Evolutionary conservation across 2,888 invertebrate genomes (phyloP), one percentile per base, ranked within the genome.

Genomic region (Caenorhabditis sp.): DNA sequence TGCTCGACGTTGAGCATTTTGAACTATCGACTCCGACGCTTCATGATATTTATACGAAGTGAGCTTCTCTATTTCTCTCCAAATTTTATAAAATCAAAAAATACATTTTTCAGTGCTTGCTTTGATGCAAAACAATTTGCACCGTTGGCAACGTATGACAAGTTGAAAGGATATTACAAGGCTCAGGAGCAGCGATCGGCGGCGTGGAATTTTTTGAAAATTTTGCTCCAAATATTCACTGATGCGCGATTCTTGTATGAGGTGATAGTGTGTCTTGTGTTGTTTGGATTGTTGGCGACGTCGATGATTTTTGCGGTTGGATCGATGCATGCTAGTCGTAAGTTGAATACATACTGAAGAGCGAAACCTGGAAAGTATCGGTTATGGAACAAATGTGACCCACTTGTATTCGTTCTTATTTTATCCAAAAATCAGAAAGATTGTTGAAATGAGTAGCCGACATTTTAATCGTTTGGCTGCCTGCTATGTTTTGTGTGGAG

Each of bases 11-110:
- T 25, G 61, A 59, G 8, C 62, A 59, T 12, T 66, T 31, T 36
- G 70, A 70, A n/a, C 12, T 70, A n/a, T 38, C 54, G 23, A 58
- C 38, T 17, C 66, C 66, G 14, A 65, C 49, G 26, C 26, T 70
- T 31, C 65, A 66, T n/a, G 70, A 70, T 54, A 27, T 70, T 31
- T 70, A 70, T 23, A 31, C 65, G n/a, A 70, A 70, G 70, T 70
- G 17, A 21, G 50, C 23, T 23, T 17, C 4, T 12, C 10, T 20
- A 8, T 2, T 27, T n/a, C 8, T 25, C 23, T 27, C 20, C 52
- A 27, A 31, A 31, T 4, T 25, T 23, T 8, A 36, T 36, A 8
- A 36, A 36, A 5, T 36, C 56, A 20, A 20, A 25, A 23, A 56
- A 10, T 5, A 10, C 20, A 25, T 7, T 26, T 58, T 70, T 52